These are phyloP conservation scores for Amphiprion ocellaris DNA, from an alignment of 2,113 vertebrate species.

Conservation along the genomic window DNA sequence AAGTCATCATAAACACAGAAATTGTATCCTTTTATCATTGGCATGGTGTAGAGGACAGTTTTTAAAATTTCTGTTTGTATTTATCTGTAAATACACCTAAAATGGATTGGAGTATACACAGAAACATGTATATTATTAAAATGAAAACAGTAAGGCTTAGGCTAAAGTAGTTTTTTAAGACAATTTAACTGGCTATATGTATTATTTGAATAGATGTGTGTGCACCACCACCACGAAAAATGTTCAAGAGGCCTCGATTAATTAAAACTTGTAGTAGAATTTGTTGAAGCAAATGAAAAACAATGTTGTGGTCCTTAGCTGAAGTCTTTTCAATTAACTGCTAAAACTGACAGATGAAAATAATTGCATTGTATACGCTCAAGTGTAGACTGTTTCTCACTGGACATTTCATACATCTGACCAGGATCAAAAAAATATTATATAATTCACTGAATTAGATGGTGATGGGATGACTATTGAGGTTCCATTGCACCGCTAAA, in stretches of 20 bases:
- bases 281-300: no score
- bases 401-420: background rate
- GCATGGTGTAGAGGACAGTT: no score
- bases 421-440: background rate
- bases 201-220: background rate
- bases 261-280: no score
- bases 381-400: conserved; percentile 1
- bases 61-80: background rate
- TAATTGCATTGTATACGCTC: background rate
- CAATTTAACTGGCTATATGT: no score
- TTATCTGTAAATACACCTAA: no score
- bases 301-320: no score
- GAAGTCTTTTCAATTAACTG: no score
- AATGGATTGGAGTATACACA: no score
- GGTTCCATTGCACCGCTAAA: conserved; percentile 45
- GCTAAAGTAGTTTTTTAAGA: no score
- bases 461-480: conserved; percentile 15
- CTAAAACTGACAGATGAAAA: background rate
- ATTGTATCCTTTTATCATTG: conserved; percentile 91
- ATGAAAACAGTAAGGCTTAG: no score
- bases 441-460: conserved; percentile 15
- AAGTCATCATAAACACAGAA: conserved; percentile 98
- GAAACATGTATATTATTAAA: no score
- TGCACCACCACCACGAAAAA: background rate
- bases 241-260: no score